These are phyloP conservation scores for Paramormyrops kingsleyae DNA, from an alignment of 2,113 vertebrate genomes.

Conservation along the genomic window DNA sequence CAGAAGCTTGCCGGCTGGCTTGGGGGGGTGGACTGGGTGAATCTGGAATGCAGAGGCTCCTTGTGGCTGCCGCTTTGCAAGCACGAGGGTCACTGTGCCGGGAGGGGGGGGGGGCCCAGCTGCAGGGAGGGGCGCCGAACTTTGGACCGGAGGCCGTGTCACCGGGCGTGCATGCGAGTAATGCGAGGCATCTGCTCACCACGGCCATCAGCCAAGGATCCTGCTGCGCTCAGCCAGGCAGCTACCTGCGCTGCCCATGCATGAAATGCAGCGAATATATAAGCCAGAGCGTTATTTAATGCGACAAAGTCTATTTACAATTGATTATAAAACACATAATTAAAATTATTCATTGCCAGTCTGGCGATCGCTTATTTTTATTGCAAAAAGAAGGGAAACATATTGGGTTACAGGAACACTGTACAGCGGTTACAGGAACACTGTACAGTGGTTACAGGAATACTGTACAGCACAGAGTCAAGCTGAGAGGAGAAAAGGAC, in stretches of 20 bases:
- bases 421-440: background rate
- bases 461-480: background rate
- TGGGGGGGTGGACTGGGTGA: background rate
- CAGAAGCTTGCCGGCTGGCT: background rate
- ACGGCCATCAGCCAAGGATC: background rate
- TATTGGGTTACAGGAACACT: background rate
- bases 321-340: background rate
- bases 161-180: background rate
- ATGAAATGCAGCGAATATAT: background rate
- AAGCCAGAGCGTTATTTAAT: background rate
- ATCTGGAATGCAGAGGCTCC: background rate
- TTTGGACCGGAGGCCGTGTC: background rate
- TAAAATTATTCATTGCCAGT: background rate
- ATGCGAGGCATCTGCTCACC: background rate
- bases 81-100: background rate
- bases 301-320: background rate
- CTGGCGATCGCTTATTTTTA: background rate
- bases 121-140: background rate
- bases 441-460: background rate
- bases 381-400: background rate
- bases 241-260: background rate
- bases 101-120: background rate
- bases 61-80: background rate
- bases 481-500: background rate
- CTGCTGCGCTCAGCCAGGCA: background rate